Base-by-base conservation (phyloP, 2,888 invertebrate genomes). In the Cryptocephalus moraei region DNA sequence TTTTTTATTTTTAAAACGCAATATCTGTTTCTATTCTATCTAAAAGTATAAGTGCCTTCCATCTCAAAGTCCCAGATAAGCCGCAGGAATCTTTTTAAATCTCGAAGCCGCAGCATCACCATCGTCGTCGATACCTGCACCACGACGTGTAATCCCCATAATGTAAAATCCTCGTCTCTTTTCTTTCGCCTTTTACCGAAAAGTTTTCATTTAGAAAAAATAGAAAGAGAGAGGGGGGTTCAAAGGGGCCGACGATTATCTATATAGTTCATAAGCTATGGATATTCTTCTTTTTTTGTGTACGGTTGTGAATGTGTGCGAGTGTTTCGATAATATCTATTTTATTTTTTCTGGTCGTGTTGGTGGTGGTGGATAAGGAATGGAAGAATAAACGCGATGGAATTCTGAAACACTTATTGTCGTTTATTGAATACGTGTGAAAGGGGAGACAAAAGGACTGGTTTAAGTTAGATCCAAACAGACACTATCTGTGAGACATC, bases 161-260 rank as follows among this genome's bases (percentile, higher is more conserved):
- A 70, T 69, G 69, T 70, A 67, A 68, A 69, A 70, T 61, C 66
- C 67, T 62, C 56, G 67, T 69, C 67, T 22, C 65, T 66, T 33
- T 67, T 64, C 63, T 63, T 55, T 57, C 58, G 64, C 65, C 64
- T 66, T 64, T 58, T 32, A 40, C 22, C 22, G 22, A 22, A 9
- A 22, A 32, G 42, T 42, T 31, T 42, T 42, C 42, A 32, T 42
- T 33, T 42, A 42, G 11, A 42, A 42, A 42, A 42, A 42, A 13
- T 42, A 32, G 22, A 42, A 32, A 42, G 22, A 22, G 22, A 22
- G 22, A 22, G 22, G 22, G 22, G 22, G 58, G 62, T 62, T 66
- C 67, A 68, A 69, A 68, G 64, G 59, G 43, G 55, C 65, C 65
- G 67, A 60, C 67, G 63, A 62, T 63, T 64, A 61, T 59, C 22